Percentiles rank a stretch among this genome's conserved stretches.
These are phyloP conservation scores for Tenodera sinensis DNA, from an alignment of 2,888 invertebrate genomes.

Conservation along the genomic window DNA sequence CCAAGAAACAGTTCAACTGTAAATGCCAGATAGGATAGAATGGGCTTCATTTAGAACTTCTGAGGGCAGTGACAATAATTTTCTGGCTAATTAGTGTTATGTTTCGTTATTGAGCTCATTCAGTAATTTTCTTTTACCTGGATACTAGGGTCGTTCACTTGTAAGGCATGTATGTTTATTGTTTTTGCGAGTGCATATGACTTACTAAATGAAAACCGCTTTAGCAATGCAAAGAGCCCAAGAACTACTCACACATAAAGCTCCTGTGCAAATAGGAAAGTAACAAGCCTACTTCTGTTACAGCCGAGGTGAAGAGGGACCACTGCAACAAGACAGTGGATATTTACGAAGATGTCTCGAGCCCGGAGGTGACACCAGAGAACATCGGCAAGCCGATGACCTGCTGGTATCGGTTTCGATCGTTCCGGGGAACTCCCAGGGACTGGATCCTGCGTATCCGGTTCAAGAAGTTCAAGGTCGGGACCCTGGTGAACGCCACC, in stretches of 20 bases:
- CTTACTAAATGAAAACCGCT: no score
- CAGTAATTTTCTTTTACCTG: not conserved
- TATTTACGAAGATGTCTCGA: constrained; percentile 87
- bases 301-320: constrained; percentile 69
- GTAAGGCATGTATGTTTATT: not conserved
- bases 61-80: no score
- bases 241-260: no score
- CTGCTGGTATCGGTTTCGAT: constrained; percentile 87
- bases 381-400: constrained; percentile 83
- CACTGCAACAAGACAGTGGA: constrained; percentile 93
- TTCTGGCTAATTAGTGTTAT: not conserved
- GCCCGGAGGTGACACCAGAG: constrained; percentile 77
- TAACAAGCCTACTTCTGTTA: constrained; percentile 32
- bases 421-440: constrained; percentile 79
- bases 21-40: no score
- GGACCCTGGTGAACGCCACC: constrained; percentile 79
- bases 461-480: constrained; percentile 91
- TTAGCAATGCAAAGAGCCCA: no score
- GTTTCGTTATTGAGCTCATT: not conserved
- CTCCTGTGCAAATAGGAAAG: no score
- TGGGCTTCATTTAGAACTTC: no score
- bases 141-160: no score
- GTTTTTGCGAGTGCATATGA: not conserved
- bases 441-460: constrained; percentile 87
- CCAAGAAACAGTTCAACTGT: no score